Conservation (phyloP, 53 echinoderm and acorn worm species). For the Actinopyga echinites region DNA sequence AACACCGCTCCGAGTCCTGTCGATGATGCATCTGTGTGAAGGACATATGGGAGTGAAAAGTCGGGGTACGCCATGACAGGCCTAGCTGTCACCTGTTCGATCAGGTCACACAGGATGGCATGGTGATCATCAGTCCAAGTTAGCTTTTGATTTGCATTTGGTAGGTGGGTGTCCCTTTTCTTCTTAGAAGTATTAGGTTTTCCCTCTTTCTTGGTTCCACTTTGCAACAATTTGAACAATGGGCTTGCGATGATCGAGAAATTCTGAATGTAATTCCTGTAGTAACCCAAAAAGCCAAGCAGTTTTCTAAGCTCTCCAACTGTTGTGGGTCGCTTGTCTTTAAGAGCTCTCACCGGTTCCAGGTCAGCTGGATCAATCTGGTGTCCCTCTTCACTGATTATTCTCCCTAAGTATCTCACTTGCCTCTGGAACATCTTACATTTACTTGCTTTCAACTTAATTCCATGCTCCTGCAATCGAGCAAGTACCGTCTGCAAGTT, state of each 20-base stretch:
- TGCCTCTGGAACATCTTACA: constrained; percentile 59
- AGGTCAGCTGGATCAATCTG: constrained; percentile 50
- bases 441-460: constrained; percentile 61
- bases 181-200: neutral
- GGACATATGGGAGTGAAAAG: constrained; percentile 50
- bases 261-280: constrained; percentile 48
- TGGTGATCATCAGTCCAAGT: constrained; percentile 38
- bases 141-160: constrained; percentile 27
- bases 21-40: constrained; percentile 65
- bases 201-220: neutral
- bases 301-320: constrained; percentile 55
- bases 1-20: constrained; percentile 59
- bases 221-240: constrained; percentile 41
- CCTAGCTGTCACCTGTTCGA: constrained; percentile 7
- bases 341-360: constrained; percentile 37
- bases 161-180: neutral
- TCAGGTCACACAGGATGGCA: neutral
- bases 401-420: constrained; percentile 56
- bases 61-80: constrained; percentile 65
- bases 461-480: constrained; percentile 28
- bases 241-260: constrained; percentile 48
- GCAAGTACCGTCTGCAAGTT: constrained; percentile 44
- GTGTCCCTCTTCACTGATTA: constrained; percentile 50
- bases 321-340: constrained; percentile 42
- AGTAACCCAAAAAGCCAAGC: constrained; percentile 47